A percentile compares a stretch with the other conserved stretches of the same genome.
Evolutionary conservation across 2,113 vertebrate species (phyloP).

Genomic region (Speoplatyrhinus poulsoni): DNA sequence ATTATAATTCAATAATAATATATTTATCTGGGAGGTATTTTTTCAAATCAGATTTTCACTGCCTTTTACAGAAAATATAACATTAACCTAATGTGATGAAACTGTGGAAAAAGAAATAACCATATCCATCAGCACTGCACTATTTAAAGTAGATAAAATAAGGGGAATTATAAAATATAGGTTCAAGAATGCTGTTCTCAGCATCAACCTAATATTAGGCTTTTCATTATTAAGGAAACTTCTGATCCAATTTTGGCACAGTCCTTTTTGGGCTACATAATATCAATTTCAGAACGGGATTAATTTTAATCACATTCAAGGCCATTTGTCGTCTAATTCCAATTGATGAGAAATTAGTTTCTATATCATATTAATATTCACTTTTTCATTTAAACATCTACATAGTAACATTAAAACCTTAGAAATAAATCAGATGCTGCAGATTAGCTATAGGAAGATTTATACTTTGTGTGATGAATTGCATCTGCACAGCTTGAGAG

Average conservation of each 20-base stretch:
- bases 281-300: background rate
- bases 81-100: background rate
- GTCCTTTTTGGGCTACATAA: background rate
- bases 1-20: no score
- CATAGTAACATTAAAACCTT: background rate
- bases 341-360: background rate
- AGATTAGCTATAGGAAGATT: background rate
- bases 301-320: background rate
- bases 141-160: background rate
- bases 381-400: background rate
- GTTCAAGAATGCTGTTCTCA: background rate
- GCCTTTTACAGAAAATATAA: no score
- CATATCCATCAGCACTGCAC: background rate
- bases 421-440: conserved; percentile 6
- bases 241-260: background rate
- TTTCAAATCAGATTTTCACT: no score
- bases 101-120: background rate
- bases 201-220: background rate
- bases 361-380: background rate
- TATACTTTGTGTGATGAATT: background rate
- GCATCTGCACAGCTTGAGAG: background rate
- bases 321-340: background rate
- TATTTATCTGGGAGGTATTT: no score
- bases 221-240: background rate
- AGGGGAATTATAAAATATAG: background rate